Conservation (phyloP, 2,888 invertebrate genomes). For the Watsonalla binaria region DNA sequence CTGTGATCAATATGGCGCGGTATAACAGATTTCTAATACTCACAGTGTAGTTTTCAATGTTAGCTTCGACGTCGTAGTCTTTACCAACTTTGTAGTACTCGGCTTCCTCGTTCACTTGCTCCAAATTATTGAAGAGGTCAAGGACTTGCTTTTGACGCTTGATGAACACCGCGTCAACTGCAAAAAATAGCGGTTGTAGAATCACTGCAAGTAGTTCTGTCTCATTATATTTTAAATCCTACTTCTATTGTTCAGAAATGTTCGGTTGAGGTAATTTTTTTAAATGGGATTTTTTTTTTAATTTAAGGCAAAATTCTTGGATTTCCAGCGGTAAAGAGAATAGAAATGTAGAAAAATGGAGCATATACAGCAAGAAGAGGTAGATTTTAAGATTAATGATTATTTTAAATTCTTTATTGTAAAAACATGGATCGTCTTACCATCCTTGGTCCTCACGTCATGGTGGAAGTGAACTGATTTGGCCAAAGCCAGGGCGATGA, state of each 20-base stretch:
- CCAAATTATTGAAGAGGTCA: slow-evolving; percentile 61
- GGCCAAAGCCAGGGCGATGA: slow-evolving; percentile 57
- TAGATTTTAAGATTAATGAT: too few relatives aligned
- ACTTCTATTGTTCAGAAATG: too few relatives aligned
- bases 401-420: not conserved
- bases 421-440: slow-evolving; percentile 20
- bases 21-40: slow-evolving; percentile 16
- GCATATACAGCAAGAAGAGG: too few relatives aligned
- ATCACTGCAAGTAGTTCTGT: too few relatives aligned
- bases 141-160: slow-evolving; percentile 60
- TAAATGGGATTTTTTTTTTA: too few relatives aligned
- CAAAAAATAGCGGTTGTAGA: slow-evolving; percentile 5
- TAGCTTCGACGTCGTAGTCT: slow-evolving; percentile 53
- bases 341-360: too few relatives aligned
- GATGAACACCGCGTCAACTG: slow-evolving; percentile 39
- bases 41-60: slow-evolving; percentile 58
- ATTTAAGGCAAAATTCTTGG: too few relatives aligned
- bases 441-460: slow-evolving; percentile 32
- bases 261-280: too few relatives aligned
- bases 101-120: slow-evolving; percentile 46
- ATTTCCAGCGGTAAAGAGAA: too few relatives aligned
- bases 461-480: slow-evolving; percentile 30
- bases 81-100: slow-evolving; percentile 56
- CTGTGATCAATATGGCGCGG: too few relatives aligned
- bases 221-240: too few relatives aligned